A percentile compares a stretch with the other conserved stretches of the same genome.
Evolutionary conservation across 2,113 vertebrate species (phyloP).

Genomic region (Cathartes aura): DNA sequence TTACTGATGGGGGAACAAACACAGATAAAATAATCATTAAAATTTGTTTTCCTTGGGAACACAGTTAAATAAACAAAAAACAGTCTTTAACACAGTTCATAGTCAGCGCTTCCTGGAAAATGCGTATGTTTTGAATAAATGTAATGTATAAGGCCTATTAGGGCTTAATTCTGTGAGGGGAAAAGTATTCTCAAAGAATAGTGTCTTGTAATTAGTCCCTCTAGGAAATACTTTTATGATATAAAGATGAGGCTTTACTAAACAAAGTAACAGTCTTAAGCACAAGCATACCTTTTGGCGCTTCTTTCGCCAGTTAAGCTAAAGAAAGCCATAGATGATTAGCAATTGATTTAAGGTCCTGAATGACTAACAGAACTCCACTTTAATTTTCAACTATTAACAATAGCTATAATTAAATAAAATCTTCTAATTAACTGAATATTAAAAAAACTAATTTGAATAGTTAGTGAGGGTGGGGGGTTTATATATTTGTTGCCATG

Average conservation of each 20-base stretch:
- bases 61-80: not conserved
- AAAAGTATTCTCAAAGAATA: not conserved
- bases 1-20: not conserved
- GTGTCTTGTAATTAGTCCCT: not conserved
- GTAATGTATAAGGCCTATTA: not conserved
- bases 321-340: not conserved
- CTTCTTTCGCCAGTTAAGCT: not conserved
- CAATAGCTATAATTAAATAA: not conserved
- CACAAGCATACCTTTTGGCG: not conserved
- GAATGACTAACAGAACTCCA: not conserved
- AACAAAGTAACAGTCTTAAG: not conserved
- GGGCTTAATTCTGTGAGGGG: not conserved
- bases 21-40: not conserved
- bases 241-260: not conserved
- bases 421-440: not conserved
- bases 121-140: not conserved
- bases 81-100: not conserved
- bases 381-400: not conserved
- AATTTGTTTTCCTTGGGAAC: not conserved
- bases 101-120: not conserved
- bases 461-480: accelerated
- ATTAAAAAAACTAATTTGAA: not conserved
- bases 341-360: not conserved
- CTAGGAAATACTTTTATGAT: not conserved
- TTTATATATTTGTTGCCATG: not conserved